phyloP scores from a whole-genome alignment of 1,140 invertebrate species.

The Pectinophora gossypiella region DNA sequence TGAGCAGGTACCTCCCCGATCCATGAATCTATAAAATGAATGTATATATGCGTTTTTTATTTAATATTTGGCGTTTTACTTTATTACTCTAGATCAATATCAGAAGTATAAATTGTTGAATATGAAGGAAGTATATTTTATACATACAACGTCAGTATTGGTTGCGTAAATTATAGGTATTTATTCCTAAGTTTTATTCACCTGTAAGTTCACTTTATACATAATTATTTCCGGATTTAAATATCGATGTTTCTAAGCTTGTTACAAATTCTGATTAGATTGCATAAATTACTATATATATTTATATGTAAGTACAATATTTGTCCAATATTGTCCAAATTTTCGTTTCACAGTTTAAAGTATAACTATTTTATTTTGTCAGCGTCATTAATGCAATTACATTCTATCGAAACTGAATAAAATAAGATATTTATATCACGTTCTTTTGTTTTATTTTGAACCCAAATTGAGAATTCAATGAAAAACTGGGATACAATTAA shows the following conservation, averaged over 20 bases:
- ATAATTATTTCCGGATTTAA: too few species aligned
- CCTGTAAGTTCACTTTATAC: neutral
- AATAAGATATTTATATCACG: constrained; percentile 54
- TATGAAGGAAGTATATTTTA: constrained; percentile 55
- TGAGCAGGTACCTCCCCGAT: constrained; percentile 39
- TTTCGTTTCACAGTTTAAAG: constrained; percentile 30
- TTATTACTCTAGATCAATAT: constrained; percentile 50
- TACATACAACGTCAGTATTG: constrained; percentile 44
- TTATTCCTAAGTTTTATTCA: neutral
- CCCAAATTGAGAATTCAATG: neutral
- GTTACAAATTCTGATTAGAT: too few species aligned
- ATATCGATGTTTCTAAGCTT: too few species aligned
- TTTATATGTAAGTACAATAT: neutral
- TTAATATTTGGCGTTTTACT: constrained; percentile 29
- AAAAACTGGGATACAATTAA: neutral
- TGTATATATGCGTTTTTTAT: neutral
- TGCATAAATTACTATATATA: neutral
- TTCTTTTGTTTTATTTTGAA: constrained; percentile 26
- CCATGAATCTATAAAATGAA: constrained; percentile 19
- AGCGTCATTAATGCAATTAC: constrained; percentile 60
- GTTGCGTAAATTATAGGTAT: constrained; percentile 15
- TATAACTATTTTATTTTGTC: constrained; percentile 42
- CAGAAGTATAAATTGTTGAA: constrained; percentile 58
- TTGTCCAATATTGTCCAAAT: constrained; percentile 32
- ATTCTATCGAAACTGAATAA: constrained; percentile 68